Evolutionary conservation across 1,140 invertebrate species (phyloP).

Genomic region (Hyles vespertilio): DNA sequence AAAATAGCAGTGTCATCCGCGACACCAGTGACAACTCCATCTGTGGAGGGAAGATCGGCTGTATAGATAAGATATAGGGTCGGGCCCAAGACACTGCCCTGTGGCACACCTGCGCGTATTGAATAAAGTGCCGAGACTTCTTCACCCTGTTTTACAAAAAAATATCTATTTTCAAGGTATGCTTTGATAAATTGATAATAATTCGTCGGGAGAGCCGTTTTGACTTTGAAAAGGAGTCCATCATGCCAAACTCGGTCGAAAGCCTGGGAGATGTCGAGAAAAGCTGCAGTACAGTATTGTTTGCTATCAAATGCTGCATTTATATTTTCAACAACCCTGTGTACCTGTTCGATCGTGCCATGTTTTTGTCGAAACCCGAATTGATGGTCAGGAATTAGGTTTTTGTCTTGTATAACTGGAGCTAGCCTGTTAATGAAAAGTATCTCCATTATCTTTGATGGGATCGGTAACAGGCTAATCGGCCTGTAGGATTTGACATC

Average conservation of each 20-base stretch:
- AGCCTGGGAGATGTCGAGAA: conserved; percentile 4
- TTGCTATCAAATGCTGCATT: conserved; percentile 7
- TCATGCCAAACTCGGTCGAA: conserved; percentile 10
- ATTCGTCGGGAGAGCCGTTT: not conserved
- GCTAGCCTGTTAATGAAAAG: conserved; percentile 9
- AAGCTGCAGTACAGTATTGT: conserved; percentile 12
- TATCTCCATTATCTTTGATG: conserved; percentile 13
- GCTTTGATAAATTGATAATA: too few species aligned
- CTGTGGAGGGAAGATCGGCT: not conserved
- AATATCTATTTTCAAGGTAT: too few species aligned
- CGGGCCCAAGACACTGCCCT: not conserved
- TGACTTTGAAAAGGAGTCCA: conserved; percentile 1
- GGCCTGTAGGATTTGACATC: conserved; percentile 14
- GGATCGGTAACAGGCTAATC: conserved; percentile 16
- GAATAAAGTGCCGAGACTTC: too few species aligned
- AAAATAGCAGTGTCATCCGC: conserved; percentile 8
- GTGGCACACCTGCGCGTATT: too few species aligned
- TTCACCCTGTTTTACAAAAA: too few species aligned
- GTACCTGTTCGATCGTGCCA: conserved; percentile 12
- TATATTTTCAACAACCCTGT: conserved; percentile 9
- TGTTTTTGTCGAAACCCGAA: conserved; percentile 16
- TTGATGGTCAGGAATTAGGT: conserved; percentile 18
- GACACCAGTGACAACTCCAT: not conserved
- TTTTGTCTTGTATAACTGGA: conserved; percentile 4
- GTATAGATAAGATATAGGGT: conserved; percentile 5